These are phyloP conservation scores for Leucophenga montana DNA, from an alignment of 2,888 invertebrate genomes.

Conservation along the genomic window DNA sequence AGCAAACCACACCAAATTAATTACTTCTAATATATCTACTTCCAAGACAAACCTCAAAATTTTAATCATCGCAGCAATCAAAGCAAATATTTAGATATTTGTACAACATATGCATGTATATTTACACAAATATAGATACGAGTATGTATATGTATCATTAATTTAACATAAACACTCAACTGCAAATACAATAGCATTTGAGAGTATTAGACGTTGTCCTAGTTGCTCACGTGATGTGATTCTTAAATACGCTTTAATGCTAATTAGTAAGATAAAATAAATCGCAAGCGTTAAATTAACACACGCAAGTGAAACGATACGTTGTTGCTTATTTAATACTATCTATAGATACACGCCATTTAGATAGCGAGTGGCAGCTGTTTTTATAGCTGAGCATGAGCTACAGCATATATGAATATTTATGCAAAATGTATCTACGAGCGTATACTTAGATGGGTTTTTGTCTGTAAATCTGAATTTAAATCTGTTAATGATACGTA, in stretches of 20 bases:
- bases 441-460: too few species aligned
- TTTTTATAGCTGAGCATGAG: constrained; percentile 47
- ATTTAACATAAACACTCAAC: not conserved
- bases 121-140: not conserved
- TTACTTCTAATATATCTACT: constrained; percentile 67
- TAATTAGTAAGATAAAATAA: constrained; percentile 64
- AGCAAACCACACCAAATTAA: constrained; percentile 58
- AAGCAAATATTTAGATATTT: not conserved
- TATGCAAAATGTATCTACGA: too few species aligned
- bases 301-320: constrained; percentile 44
- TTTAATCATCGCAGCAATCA: not conserved
- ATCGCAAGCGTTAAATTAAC: constrained; percentile 66
- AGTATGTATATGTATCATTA: not conserved
- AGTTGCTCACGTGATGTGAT: constrained; percentile 15
- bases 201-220: not conserved
- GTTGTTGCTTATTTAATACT: not conserved
- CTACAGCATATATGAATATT: not conserved
- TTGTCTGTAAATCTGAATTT: too few species aligned
- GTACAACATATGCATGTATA: constrained; percentile 17
- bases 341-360: not conserved
- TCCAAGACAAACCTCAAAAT: constrained; percentile 42
- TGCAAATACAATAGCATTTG: not conserved
- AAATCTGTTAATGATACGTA: too few species aligned
- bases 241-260: constrained; percentile 38
- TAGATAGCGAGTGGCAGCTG: constrained; percentile 12